Base-by-base conservation (phyloP, 2,113 vertebrate genomes). In the Ciconia stormi region DNA sequence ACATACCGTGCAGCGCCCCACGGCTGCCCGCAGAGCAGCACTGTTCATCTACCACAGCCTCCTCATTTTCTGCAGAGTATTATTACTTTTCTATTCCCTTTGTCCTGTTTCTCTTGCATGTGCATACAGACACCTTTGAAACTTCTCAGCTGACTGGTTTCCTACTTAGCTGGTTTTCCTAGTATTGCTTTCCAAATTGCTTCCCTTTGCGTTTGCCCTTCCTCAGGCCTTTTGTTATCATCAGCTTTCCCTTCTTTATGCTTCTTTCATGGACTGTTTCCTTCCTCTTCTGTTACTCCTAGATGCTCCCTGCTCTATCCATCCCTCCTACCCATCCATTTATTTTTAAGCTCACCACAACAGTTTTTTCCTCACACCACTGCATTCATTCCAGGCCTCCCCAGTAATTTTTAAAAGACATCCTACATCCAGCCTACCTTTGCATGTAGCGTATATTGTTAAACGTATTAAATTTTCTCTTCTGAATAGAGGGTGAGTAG, bases 281-380 rank as follows among this genome's bases (percentile, higher is more conserved):
- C 46, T 90, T 89, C 63, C 46, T 70, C 25, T 40, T 42, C 62
- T 89, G 69, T 38, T 62, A 8, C 49, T 84, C 73, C 62, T 67
- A 83, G n/a, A 10, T 55, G 23, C 34, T 53, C 50, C 65, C 40
- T 78, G 42, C 42, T 72, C 58, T 22, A 32, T 7, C 86, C 62
- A 29, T 49, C 63, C 70, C 74, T 76, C 61, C 63, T 82, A 69
- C 72, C 26, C 66, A 78, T 40, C 87, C 38, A 5, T 36, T 87
- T 84, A 74, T 84, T 93, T 95, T 91, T 87, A 81, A 93, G 70
- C 65, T 88, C 70, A 76, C 69, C 11, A 11, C 50, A 32, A 59
- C n/a, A 49, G 21, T 82, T 80, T 46, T 79, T 72, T 82, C 78
- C 92, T 94, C 67, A 80, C 71, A 87, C 40, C 52, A 38, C 36